Base-by-base conservation (phyloP, 2,113 vertebrate genomes). In the Philantomba maxwellii region DNA sequence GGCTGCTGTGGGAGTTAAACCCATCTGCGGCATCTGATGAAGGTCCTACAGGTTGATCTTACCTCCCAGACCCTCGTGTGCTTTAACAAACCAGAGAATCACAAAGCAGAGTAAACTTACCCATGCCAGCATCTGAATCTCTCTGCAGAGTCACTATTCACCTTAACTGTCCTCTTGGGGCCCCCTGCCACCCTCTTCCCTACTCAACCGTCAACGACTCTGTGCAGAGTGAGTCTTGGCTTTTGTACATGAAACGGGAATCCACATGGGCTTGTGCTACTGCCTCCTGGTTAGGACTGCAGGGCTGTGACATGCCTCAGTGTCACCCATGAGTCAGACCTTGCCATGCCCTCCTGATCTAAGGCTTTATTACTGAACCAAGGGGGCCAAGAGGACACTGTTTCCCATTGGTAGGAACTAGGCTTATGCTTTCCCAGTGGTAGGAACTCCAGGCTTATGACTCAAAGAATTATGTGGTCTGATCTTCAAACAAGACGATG, bases 321-420 rank as follows among this genome's bases (percentile, higher is more conserved):
- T 13, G 45, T 94, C 92, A 93, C 33, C 17, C 25, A 2, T 82
- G 96, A 97, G 87, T 96, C 97, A 97, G 80, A 83, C 53, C 53
- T 45, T 0, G 60, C 73, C 75, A 77, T 49, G 16, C 84, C 84
- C 58, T 96, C 83, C 53, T 6, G 4, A 36, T 45, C 26, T 19
- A 45, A 73, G 84, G 66, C n/a, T 16, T 23, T 11, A 6, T 51
- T 25, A 64, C 87, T 30, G 86, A 78, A 60, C 28, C 13, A 1
- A 49, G 26, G 83, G 82, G 73, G n/a, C 53, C 77, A 47, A 58
- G 81, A 26, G 12, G 49, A 87, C 53, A 49, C 53, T 13, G 1
- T 9, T 73, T 58, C 53, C 47, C 19, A 45, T 13, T 15, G 2
- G 26, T 2, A 26, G 87, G 36, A 77, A 39, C 19, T 30, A 1